A percentile compares a stretch with the other conserved stretches of the same genome.
These are phyloP conservation scores for Ypsolopha scabrella DNA, from an alignment of 2,888 invertebrate species.

Conservation along the genomic window DNA sequence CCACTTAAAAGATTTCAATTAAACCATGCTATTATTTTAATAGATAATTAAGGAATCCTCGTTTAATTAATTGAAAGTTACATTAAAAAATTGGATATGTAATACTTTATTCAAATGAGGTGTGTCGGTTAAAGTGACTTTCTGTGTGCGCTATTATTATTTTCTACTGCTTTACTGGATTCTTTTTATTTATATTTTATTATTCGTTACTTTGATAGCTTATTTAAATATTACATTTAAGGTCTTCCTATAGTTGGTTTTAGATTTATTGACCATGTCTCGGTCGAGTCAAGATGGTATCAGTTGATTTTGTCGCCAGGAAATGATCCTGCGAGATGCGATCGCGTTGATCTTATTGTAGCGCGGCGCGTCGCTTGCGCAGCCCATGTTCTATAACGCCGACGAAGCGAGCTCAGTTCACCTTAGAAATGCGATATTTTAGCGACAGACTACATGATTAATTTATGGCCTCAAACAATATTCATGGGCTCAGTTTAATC, in stretches of 20 bases:
- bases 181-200: conserved; percentile 46
- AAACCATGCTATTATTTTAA: conserved; percentile 58
- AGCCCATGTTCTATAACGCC: conserved; percentile 44
- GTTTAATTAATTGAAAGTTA: conserved; percentile 57
- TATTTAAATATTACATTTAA: conserved; percentile 52
- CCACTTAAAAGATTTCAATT: conserved; percentile 56
- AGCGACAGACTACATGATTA: conserved; percentile 69
- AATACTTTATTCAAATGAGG: conserved; percentile 66
- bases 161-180: conserved; percentile 59
- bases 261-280: conserved; percentile 41
- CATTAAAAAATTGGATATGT: conserved; percentile 45
- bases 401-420: conserved; percentile 38
- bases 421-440: conserved; percentile 58
- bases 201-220: conserved; percentile 35
- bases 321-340: conserved; percentile 42
- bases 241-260: conserved; percentile 29
- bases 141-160: conserved; percentile 64
- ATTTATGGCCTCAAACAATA: conserved; percentile 60
- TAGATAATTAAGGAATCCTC: conserved; percentile 62
- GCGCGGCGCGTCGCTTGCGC: conserved; percentile 25
- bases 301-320: conserved; percentile 62
- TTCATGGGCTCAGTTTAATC: conserved; percentile 43
- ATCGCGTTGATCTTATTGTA: conserved; percentile 45
- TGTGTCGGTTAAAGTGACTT: conserved; percentile 49
- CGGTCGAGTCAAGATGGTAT: conserved; percentile 51